Percentiles rank a stretch among this genome's conserved stretches.
phyloP scores from a whole-genome alignment of 2,888 invertebrate genomes.

The Pherbina coryleti region DNA sequence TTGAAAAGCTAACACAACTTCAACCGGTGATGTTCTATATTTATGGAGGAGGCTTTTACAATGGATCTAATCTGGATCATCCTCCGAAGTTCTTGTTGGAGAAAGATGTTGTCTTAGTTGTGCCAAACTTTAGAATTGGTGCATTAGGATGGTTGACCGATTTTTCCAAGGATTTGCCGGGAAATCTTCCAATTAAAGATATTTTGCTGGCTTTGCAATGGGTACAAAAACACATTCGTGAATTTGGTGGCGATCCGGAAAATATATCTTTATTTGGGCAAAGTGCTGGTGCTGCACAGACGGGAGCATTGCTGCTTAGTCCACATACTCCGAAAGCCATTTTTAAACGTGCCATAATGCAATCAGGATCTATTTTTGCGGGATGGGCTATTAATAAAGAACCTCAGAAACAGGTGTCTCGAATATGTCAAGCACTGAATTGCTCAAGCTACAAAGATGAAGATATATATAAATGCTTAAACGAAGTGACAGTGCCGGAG shows the following conservation, averaged over 20 bases:
- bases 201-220: slow-evolving; percentile 71
- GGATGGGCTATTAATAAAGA: slow-evolving; percentile 70
- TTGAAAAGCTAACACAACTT: slow-evolving; percentile 55
- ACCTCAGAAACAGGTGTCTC: slow-evolving; percentile 61
- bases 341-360: slow-evolving; percentile 71
- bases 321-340: slow-evolving; percentile 63
- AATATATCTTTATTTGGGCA: slow-evolving; percentile 72
- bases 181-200: slow-evolving; percentile 72
- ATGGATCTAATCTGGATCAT: slow-evolving; percentile 65
- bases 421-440: slow-evolving; percentile 58
- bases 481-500: slow-evolving; percentile 54
- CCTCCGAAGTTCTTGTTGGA: slow-evolving; percentile 69
- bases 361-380: slow-evolving; percentile 72
- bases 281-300: slow-evolving; percentile 71
- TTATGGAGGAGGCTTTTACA: slow-evolving; percentile 69
- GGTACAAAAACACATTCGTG: slow-evolving; percentile 70
- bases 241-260: slow-evolving; percentile 71
- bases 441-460: slow-evolving; percentile 52
- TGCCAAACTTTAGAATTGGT: slow-evolving; percentile 71
- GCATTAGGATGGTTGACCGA: slow-evolving; percentile 72
- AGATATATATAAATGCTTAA: slow-evolving; percentile 59
- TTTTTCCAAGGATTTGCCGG: slow-evolving; percentile 70
- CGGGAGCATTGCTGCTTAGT: slow-evolving; percentile 69
- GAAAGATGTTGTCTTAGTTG: slow-evolving; percentile 70
- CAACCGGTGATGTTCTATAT: slow-evolving; percentile 70